A percentile compares a stretch with the other conserved stretches of the same genome.
phyloP scores from a whole-genome alignment of 2,888 invertebrate genomes.

The Coecobrya sp. region DNA sequence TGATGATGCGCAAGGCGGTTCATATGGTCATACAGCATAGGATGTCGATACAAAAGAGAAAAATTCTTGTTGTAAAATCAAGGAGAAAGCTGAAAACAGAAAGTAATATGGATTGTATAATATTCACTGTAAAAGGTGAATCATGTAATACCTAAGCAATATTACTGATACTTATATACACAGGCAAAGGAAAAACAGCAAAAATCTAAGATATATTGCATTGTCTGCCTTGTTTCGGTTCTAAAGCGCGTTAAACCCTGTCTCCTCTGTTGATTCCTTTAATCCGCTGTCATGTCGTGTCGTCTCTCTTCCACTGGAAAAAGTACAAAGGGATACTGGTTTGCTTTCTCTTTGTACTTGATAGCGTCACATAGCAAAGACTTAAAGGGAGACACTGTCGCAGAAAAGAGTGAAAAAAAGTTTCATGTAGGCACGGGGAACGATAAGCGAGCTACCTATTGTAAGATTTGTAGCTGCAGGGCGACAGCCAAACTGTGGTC shows the following conservation, averaged over 20 bases:
- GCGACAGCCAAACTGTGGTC: too few species aligned
- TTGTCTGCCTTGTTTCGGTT: neutral
- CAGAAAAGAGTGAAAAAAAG: too few species aligned
- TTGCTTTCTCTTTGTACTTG: neutral
- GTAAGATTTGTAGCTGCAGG: too few species aligned
- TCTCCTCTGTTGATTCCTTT: constrained; percentile 32
- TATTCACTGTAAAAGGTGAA: neutral
- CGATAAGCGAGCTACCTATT: too few species aligned
- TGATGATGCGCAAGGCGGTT: neutral
- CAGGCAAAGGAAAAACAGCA: neutral
- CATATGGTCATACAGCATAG: neutral
- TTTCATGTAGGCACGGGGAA: too few species aligned
- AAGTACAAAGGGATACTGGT: neutral
- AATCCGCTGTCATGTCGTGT: neutral
- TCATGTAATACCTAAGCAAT: neutral
- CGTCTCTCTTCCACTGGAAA: neutral
- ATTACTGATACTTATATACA: neutral
- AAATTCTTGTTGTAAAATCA: neutral
- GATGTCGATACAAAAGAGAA: neutral
- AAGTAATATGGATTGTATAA: neutral
- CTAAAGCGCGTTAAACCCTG: neutral
- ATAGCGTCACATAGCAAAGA: neutral
- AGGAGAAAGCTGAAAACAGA: neutral
- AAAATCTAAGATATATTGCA: constrained; percentile 1
- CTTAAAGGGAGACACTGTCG: too few species aligned